Evolutionary conservation across 1,140 invertebrate species (phyloP), one percentile per base, ranked within the genome.

Genomic region (Brachionus koreanus): DNA sequence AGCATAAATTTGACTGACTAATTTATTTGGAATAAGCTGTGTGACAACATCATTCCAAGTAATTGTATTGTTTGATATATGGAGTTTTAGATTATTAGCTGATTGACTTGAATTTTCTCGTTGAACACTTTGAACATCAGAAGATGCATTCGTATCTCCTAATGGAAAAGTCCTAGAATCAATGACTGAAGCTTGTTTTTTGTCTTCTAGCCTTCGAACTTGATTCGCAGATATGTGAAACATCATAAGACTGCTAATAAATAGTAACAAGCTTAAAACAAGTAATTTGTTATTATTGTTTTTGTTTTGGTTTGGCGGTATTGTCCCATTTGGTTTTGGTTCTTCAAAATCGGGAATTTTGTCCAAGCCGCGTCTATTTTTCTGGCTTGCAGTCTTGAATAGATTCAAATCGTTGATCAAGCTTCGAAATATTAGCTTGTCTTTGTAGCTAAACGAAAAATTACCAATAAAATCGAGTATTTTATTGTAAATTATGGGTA

Each of bases 21-120:
- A 43, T 61, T 43, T 42, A 61, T 79, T 79, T 12, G 76, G 13
- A 61, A 79, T 39, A 23, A 79, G 19, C n/a, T 79, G 76, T 2
- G 49, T 79, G 3, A 79, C 76, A 10, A 79, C 52, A 39, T 79
- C 76, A 43, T 65, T 79, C 76, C 76, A 79, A 33, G 49, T 79
- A 29, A 79, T 74, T 12, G 39, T 46, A 12, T 74, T 74, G 29
- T 74, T 74, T 35, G 37, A 25, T 5, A 74, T 46, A 74, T 74
- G 69, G 29, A 74, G 69, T 23, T 74, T 74, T 46, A 74, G 19
- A 46, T 46, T 74, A 43, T 13, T 39, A 12, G 39, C 39, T 46
- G 69, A 25, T 49, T 74, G 16, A 43, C 1, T 16, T 12, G 67
- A 33, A 65, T 3, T 19, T 72, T 12, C 2, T 72, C 37, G 12